Evolutionary conservation across 2,888 invertebrate species (phyloP), one percentile per base, ranked within the genome.

Genomic region (Drosophila kanekoi): DNA sequence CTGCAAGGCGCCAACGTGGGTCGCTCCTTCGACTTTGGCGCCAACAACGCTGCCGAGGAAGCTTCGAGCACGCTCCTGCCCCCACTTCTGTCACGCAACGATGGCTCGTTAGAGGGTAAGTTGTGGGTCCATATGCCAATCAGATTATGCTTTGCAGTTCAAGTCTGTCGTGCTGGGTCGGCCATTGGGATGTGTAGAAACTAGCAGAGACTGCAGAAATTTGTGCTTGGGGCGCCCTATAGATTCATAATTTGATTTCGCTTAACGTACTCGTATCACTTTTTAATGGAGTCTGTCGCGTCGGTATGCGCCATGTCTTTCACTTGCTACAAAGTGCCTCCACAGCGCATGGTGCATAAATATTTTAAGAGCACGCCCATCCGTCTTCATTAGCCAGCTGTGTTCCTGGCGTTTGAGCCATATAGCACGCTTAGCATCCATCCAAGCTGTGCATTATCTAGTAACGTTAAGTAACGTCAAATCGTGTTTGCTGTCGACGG

Each of bases 1-100:
- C 90, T 92, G 1, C 92, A 89, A 77, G 90, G 92, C 32, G 92
- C 91, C 40, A 91, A 91, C 68, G 84, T 87, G 14, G 87, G 82
- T 0, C 80, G 89, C 23, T 81, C 90, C 32, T 89, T 82, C 48
- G 89, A 90, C 59, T 90, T 90, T 49, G 80, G 58, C 6, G 54
- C 67, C 4, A 64, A 41, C 18, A 41, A 32, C 6, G 59, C 37
- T 2, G 85, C 76, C 32, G 81, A 74, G 49, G 84, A 81, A 6
- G 73, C 81, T 1, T 84, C 80, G 0, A 91, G 89, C 54, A 91
- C 91, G 5, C 59, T 87, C 6, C 81, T 90, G 47, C 91, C 92
- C n/a, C 91, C 91, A 0, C 71, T 91, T 16, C 63, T 90, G 11
- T 87, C 88, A 3, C 87, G 89, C 57, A 91, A 92, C 63, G 91